Percentiles rank a stretch among this genome's conserved stretches.
phyloP scores from a whole-genome alignment of 2,113 vertebrate species.

The Pagrus major region DNA sequence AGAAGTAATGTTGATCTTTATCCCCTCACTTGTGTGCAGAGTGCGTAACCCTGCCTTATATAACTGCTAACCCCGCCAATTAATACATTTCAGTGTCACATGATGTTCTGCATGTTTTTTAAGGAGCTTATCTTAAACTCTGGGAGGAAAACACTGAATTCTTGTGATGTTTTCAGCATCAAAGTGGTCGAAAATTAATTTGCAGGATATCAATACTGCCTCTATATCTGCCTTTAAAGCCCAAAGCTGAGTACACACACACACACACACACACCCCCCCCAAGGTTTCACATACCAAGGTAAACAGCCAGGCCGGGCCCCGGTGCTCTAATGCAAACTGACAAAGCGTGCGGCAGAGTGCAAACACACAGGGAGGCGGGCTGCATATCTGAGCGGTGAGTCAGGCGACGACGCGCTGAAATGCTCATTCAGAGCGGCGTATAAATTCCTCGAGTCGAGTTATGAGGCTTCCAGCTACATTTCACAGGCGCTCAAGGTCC shows the following conservation, averaged over 20 bases:
- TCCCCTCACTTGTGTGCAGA: neutral
- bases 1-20: neutral
- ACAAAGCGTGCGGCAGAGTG: slow-evolving; percentile 63
- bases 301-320: slow-evolving; percentile 53
- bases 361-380: slow-evolving; percentile 67
- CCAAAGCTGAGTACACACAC: neutral
- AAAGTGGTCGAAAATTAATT: slow-evolving; percentile 18
- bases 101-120: slow-evolving; percentile 40
- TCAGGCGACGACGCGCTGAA: slow-evolving; percentile 55
- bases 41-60: neutral
- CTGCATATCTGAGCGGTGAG: slow-evolving; percentile 75
- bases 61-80: slow-evolving; percentile 4
- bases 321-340: slow-evolving; percentile 65
- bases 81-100: slow-evolving; percentile 22
- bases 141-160: neutral
- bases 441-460: slow-evolving; percentile 72
- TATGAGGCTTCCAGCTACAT: slow-evolving; percentile 57
- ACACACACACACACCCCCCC: neutral
- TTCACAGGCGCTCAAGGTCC: slow-evolving; percentile 73
- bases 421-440: slow-evolving; percentile 52
- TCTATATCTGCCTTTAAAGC: neutral
- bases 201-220: neutral
- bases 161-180: slow-evolving; percentile 7
- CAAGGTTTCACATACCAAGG: slow-evolving; percentile 56
- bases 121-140: slow-evolving; percentile 43